Evolutionary conservation across 2,888 invertebrate species (phyloP), one percentile per base, ranked within the genome.

Genomic region (Gymnocheta viridis): DNA sequence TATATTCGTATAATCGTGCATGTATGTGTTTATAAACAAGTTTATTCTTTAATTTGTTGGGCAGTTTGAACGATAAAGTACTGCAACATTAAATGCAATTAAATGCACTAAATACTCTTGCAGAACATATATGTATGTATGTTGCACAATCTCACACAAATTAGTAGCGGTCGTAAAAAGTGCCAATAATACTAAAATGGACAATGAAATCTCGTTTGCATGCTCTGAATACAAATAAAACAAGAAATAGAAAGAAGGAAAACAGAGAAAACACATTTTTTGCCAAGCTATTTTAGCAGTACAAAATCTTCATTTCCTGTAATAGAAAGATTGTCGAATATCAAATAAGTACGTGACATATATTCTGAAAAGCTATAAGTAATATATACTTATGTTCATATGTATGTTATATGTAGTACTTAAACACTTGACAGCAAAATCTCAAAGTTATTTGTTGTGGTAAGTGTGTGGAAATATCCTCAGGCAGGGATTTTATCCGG

Each of bases 1-100:
- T 80, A 22, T n/a, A 19, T 29, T 0, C 2, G 10, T 56, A 17
- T 27, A 3, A n/a, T 38, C 10, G 1, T 32, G 47, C n/a, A n/a
- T n/a, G n/a, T n/a, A n/a, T 29, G 44, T 3, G 12, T 17, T 14
- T 64, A 4, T 38, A 6, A 2, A 14, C 12, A 44, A 22, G 22
- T 35, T 4, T 69, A n/a, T 44, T 22, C 66, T 35, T 22, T 62
- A 38, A 64, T 64, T 27, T 79, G 24, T 29, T 27, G 29, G 74
- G 38, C 22, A 41, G 27, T 19, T 51, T 72, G 29, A 72, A 72
- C 51, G 7, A 64, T 51, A 76, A 62, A 77, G 66, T 54, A 67
- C 56, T 76, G 62, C 56, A 70, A 60, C 56, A 72, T 54, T 77
- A 62, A 77, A 81, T 84, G 81, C 76, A 77, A 84, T 84, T 81